These are phyloP conservation scores for Drosophila atroscutellata DNA, from an alignment of 2,888 invertebrate species.

Conservation along the genomic window DNA sequence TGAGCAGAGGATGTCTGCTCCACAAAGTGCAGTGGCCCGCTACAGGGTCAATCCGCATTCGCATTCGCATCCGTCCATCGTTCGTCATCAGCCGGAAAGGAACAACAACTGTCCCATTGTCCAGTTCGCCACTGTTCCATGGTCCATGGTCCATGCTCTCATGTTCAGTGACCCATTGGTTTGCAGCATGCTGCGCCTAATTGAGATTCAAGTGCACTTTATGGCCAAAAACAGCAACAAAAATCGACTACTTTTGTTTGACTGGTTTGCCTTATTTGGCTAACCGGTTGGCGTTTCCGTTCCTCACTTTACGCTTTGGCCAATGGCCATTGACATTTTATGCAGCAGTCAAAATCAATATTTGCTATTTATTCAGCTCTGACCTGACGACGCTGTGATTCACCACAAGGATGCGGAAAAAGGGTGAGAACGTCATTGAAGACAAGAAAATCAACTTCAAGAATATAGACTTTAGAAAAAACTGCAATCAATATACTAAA, in stretches of 20 bases:
- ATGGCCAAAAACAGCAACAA: conserved; percentile 23
- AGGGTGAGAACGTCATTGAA: not conserved
- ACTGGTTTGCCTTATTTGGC: conserved; percentile 30
- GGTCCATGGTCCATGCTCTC: conserved; percentile 12
- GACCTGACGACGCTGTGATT: not conserved
- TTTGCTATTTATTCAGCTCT: conserved; percentile 37
- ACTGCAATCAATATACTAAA: not conserved
- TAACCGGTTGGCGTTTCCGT: conserved; percentile 37
- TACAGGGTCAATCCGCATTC: conserved; percentile 54
- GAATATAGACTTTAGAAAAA: not conserved
- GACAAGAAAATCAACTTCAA: not conserved
- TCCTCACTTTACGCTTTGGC: conserved; percentile 49
- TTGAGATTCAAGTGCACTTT: conserved; percentile 74
- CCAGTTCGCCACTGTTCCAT: conserved; percentile 20
- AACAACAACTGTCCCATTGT: conserved; percentile 23
- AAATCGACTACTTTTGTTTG: conserved; percentile 25
- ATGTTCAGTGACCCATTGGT: conserved; percentile 62
- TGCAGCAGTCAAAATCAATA: conserved; percentile 62
- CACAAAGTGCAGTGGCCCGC: conserved; percentile 68
- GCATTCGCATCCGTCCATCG: conserved; percentile 22
- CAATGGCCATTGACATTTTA: conserved; percentile 24
- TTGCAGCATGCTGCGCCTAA: conserved; percentile 57
- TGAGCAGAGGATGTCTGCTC: conserved; percentile 8
- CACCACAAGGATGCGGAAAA: not conserved
- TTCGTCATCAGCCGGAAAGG: conserved; percentile 45